phyloP scores from a whole-genome alignment of 1,140 invertebrate genomes.

The Lepidostoma basale region DNA sequence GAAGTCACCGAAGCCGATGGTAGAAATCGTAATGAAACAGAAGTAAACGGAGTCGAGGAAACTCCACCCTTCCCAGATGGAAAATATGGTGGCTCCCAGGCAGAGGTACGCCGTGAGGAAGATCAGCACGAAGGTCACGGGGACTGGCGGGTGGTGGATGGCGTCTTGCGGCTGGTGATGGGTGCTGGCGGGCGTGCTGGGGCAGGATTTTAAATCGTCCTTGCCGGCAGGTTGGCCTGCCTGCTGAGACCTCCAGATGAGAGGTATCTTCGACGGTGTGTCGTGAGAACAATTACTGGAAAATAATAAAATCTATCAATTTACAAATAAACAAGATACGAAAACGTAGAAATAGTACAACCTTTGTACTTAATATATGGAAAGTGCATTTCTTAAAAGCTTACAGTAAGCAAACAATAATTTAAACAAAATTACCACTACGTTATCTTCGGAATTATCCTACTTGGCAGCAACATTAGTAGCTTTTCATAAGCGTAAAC shows the following conservation, averaged over 20 bases:
- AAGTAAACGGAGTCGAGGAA: conserved; percentile 86
- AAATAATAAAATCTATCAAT: conserved; percentile 5
- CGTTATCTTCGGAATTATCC: too few species aligned
- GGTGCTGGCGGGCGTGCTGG: conserved; percentile 51
- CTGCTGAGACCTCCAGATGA: conserved; percentile 62
- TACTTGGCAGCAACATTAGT: too few species aligned
- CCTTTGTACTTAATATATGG: too few species aligned
- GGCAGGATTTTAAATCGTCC: conserved; percentile 52
- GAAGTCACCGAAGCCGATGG: conserved; percentile 86
- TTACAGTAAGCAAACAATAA: too few species aligned
- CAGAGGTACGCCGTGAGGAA: conserved; percentile 75
- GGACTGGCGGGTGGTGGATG: conserved; percentile 62
- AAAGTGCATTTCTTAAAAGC: too few species aligned
- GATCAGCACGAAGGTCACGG: conserved; percentile 72
- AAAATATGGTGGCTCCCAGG: conserved; percentile 73
- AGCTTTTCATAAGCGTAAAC: too few species aligned
- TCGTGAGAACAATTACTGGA: conserved; percentile 67
- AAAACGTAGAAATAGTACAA: too few species aligned
- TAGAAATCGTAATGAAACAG: conserved; percentile 86
- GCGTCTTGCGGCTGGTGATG: conserved; percentile 48
- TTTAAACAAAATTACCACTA: too few species aligned
- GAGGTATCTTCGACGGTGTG: conserved; percentile 73
- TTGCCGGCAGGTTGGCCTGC: conserved; percentile 7
- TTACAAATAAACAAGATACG: too few species aligned
- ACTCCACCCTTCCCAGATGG: conserved; percentile 76